These are phyloP conservation scores for Chesias legatella DNA, from an alignment of 2,888 invertebrate species.

Conservation along the genomic window DNA sequence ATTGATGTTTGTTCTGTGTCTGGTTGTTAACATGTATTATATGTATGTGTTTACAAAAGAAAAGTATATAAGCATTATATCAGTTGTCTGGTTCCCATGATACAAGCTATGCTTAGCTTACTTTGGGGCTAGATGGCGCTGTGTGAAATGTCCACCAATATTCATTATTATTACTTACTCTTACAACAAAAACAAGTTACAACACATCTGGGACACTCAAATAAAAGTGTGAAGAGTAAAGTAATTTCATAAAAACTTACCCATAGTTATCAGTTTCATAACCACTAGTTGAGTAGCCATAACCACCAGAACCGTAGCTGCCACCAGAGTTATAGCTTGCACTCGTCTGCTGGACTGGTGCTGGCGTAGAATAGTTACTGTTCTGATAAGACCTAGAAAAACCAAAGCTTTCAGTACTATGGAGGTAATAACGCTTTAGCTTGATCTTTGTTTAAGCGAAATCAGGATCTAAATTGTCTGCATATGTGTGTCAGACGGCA, in stretches of 20 bases:
- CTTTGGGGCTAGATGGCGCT: too few relatives aligned
- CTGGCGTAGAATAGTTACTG: constrained; percentile 54
- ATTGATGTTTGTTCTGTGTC: too few relatives aligned
- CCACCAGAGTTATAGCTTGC: constrained; percentile 37
- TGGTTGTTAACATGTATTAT: too few relatives aligned
- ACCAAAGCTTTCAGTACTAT: constrained; percentile 1
- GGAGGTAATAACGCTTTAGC: neutral
- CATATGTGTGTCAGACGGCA: constrained; percentile 75
- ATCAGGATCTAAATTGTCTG: constrained; percentile 62
- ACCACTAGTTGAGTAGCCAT: constrained; percentile 62
- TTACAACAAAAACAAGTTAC: too few relatives aligned
- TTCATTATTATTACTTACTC: too few relatives aligned
- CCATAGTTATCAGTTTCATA: constrained; percentile 68
- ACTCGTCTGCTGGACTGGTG: constrained; percentile 42
- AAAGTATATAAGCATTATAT: too few relatives aligned
- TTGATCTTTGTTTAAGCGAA: neutral
- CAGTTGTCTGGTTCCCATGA: too few relatives aligned
- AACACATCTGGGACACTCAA: too few relatives aligned
- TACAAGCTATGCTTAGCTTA: too few relatives aligned
- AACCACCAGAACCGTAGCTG: constrained; percentile 53
- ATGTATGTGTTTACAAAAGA: too few relatives aligned
- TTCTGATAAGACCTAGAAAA: constrained; percentile 61
- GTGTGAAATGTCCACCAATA: too few relatives aligned
- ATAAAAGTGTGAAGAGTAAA: too few relatives aligned
- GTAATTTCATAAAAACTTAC: constrained; percentile 42